Evolutionary conservation across 2,888 invertebrate species (phyloP).

Genomic region (Drosophila peninsularis): DNA sequence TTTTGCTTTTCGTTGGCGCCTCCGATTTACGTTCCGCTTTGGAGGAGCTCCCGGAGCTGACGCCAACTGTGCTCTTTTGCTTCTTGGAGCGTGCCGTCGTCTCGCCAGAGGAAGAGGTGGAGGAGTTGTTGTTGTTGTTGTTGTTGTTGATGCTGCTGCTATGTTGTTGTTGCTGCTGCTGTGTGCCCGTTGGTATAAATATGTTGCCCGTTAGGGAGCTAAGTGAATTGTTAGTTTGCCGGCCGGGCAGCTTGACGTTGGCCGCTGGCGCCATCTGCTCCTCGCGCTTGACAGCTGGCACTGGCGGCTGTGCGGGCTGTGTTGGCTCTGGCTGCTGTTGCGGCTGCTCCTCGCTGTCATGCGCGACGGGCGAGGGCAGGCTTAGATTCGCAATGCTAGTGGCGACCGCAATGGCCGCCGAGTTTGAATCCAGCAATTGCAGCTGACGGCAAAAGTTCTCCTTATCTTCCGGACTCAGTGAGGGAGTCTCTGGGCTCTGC

Average conservation of each 20-base stretch:
- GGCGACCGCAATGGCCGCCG: conserved; percentile 73
- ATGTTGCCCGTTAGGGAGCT: conserved; percentile 94
- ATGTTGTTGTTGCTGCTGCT: conserved; percentile 43
- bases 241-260: conserved; percentile 86
- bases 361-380: conserved; percentile 63
- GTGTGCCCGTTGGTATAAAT: conserved; percentile 86
- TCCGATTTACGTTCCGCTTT: conserved; percentile 58
- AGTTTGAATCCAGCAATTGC: conserved; percentile 65
- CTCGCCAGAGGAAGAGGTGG: conserved; percentile 17
- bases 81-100: conserved; percentile 60
- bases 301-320: conserved; percentile 21
- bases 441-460: conserved; percentile 81
- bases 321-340: conserved; percentile 18
- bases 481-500: conserved; percentile 33
- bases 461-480: conserved; percentile 81
- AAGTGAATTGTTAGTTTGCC: conserved; percentile 94
- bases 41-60: conserved; percentile 19
- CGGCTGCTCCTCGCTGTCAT: conserved; percentile 49
- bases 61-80: conserved; percentile 45
- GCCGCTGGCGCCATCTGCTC: conserved; percentile 84
- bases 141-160: conserved; percentile 51
- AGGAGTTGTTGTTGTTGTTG: conserved; percentile 11
- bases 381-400: conserved; percentile 73
- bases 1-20: conserved; percentile 44
- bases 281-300: conserved; percentile 47